phyloP scores from a whole-genome alignment of 1,140 invertebrate genomes.

The Tetramorium alpestre region DNA sequence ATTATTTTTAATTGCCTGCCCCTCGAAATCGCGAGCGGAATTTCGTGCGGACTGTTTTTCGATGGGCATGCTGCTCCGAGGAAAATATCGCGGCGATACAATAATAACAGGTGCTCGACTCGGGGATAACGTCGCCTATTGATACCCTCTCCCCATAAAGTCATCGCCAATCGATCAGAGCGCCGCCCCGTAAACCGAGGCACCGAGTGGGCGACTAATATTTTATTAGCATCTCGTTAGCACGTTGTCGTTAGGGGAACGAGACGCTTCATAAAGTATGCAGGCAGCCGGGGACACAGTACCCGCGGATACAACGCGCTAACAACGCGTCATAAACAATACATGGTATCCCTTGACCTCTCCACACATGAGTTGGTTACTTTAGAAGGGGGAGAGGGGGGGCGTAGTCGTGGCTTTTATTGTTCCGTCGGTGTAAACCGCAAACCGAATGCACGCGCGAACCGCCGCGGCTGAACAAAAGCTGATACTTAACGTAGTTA shows the following conservation, averaged over 20 bases:
- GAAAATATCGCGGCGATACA: constrained; percentile 18
- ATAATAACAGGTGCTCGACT: constrained; percentile 11
- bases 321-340: constrained; percentile 76
- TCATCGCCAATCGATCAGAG: constrained; percentile 42
- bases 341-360: constrained; percentile 76
- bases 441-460: constrained; percentile 30
- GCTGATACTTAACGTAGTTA: constrained; percentile 58
- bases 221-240: constrained; percentile 81
- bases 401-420: constrained; percentile 41
- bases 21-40: not conserved
- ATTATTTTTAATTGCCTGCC: constrained; percentile 28
- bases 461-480: constrained; percentile 35
- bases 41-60: not conserved
- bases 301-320: constrained; percentile 65
- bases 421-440: constrained; percentile 21
- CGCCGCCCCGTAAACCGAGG: constrained; percentile 56
- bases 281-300: constrained; percentile 64
- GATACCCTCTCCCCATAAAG: constrained; percentile 1
- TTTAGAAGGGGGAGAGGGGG: not conserved
- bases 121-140: constrained; percentile 38
- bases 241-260: constrained; percentile 74
- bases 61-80: not conserved
- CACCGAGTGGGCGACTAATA: constrained; percentile 70
- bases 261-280: constrained; percentile 74
- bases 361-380: constrained; percentile 33